phyloP scores from a whole-genome alignment of 30 jellyfish, hydroid and myxozoan species.

The Pseudorhiza aurosa region DNA sequence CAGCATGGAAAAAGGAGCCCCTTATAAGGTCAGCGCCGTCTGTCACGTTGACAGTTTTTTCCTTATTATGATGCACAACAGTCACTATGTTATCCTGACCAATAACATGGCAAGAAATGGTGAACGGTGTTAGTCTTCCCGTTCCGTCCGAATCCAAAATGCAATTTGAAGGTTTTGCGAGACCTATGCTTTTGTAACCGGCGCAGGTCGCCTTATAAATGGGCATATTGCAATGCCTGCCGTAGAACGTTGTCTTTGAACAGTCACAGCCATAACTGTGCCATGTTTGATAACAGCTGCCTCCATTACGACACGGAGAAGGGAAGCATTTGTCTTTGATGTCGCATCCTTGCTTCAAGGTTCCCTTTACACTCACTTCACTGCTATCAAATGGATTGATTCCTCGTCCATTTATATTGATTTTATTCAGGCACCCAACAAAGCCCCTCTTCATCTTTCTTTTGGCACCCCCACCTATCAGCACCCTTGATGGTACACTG shows the following conservation, averaged over 20 bases:
- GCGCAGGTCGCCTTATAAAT: constrained; percentile 76
- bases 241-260: constrained; percentile 75
- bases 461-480: constrained; percentile 78
- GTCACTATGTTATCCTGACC: constrained; percentile 34
- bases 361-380: constrained; percentile 29
- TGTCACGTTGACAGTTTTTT: constrained; percentile 21
- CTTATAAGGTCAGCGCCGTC: constrained; percentile 69
- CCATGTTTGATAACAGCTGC: constrained; percentile 81
- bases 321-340: constrained; percentile 84
- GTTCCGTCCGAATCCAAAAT: constrained; percentile 79
- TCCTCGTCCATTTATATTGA: constrained; percentile 33
- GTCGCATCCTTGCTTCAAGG: constrained; percentile 46
- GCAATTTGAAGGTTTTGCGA: constrained; percentile 44
- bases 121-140: constrained; percentile 71
- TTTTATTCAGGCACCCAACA: constrained; percentile 73
- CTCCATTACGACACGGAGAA: constrained; percentile 82
- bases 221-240: constrained; percentile 73
- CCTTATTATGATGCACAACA: constrained; percentile 72
- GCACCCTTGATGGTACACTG: constrained; percentile 45
- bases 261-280: constrained; percentile 79
- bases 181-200: constrained; percentile 54
- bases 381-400: constrained; percentile 32
- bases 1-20: constrained; percentile 58
- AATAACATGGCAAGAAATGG: constrained; percentile 60
- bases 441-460: constrained; percentile 65